Conservation (phyloP, 2,113 vertebrate species). For the Riparia riparia region DNA sequence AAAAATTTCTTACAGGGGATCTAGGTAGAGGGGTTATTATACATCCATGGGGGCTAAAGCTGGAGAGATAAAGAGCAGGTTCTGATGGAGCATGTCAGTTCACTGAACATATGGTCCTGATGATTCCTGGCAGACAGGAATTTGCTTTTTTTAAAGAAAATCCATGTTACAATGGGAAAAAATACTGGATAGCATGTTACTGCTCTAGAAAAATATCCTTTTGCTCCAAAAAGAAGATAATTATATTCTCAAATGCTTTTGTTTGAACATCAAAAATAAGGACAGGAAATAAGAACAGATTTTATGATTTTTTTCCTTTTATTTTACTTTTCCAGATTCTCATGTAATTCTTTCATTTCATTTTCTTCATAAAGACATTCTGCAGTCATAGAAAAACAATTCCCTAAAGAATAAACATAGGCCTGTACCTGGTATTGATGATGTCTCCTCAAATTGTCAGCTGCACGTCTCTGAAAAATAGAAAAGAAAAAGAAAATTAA, state of each 20-base stretch:
- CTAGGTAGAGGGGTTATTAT: not conserved
- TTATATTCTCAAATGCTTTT: not conserved
- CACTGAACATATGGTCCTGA: not conserved
- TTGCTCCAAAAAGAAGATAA: not conserved
- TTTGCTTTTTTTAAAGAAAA: not conserved
- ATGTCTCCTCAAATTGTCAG: constrained; percentile 89
- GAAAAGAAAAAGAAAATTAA: not conserved
- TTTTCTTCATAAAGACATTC: not conserved
- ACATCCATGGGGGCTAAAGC: not conserved
- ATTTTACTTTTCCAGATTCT: not conserved
- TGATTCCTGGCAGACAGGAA: not conserved
- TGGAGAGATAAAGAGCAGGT: not conserved
- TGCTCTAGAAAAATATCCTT: not conserved
- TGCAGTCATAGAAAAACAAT: not conserved
- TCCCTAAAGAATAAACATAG: not conserved
- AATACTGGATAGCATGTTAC: not conserved
- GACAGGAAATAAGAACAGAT: not conserved
- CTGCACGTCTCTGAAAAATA: constrained; percentile 86
- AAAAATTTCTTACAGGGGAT: not conserved
- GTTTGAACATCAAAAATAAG: not conserved
- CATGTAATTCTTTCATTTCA: rapidly evolving
- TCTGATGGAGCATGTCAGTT: not conserved
- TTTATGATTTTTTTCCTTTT: rapidly evolving
- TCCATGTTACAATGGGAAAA: not conserved
- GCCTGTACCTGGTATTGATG: constrained; percentile 92